phyloP scores from a whole-genome alignment of 2,113 vertebrate genomes.

The Chaenocephalus aceratus region DNA sequence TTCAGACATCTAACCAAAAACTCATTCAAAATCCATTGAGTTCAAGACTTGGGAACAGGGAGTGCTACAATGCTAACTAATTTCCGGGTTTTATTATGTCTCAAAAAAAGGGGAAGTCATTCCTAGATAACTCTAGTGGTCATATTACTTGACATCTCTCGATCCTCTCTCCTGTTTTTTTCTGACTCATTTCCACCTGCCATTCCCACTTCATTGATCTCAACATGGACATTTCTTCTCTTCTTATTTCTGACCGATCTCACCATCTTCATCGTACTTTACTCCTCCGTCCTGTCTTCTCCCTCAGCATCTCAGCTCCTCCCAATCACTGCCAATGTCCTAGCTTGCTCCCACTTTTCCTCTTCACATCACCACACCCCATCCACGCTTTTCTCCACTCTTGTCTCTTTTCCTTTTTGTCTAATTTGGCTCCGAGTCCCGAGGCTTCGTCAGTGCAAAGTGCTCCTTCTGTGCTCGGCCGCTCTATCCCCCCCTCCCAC shows the following conservation, averaged over 20 bases:
- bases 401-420: constrained; percentile 63
- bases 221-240: background rate
- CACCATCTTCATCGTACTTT: constrained; percentile 5
- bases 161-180: background rate
- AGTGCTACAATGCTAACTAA: no score
- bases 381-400: constrained; percentile 22
- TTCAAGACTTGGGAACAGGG: no score
- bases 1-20: no score
- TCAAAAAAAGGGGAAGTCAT: no score
- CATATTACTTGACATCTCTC: background rate
- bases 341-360: constrained; percentile 24
- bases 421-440: constrained; percentile 35
- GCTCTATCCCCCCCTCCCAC: background rate
- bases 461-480: constrained; percentile 48
- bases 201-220: constrained; percentile 1
- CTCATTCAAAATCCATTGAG: no score
- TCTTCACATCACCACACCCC: constrained; percentile 9
- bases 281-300: background rate
- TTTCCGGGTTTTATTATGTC: no score
- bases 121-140: background rate
- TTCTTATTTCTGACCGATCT: constrained; percentile 3
- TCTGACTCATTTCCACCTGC: constrained; percentile 6
- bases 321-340: constrained; percentile 39
- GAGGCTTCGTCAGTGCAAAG: constrained; percentile 50
- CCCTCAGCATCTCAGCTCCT: background rate